phyloP scores from a whole-genome alignment of 2,888 invertebrate genomes.

The Acleris holmiana region DNA sequence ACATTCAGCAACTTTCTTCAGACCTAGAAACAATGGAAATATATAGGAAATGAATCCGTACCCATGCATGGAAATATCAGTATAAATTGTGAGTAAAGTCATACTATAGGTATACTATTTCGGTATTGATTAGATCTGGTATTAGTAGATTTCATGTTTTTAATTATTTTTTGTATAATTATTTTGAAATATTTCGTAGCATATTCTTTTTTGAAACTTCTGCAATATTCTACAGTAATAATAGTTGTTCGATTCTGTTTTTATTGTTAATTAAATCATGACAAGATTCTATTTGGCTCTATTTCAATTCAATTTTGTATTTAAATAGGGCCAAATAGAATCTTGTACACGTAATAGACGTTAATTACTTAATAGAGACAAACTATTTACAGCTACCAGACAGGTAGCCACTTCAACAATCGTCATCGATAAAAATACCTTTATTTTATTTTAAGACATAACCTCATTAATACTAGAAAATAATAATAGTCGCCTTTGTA shows the following conservation, averaged over 20 bases:
- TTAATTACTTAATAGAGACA: too few species aligned
- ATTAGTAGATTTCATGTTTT: constrained; percentile 1
- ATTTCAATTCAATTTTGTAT: too few species aligned
- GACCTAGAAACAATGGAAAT: constrained; percentile 5
- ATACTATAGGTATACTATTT: constrained; percentile 3
- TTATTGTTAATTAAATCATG: background rate
- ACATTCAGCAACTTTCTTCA: constrained; percentile 2
- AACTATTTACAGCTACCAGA: too few species aligned
- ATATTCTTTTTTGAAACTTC: background rate
- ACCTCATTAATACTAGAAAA: too few species aligned
- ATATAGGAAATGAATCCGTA: constrained; percentile 1
- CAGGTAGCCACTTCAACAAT: too few species aligned
- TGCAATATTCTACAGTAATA: constrained; percentile 1
- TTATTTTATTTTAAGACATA: too few species aligned
- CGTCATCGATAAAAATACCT: too few species aligned
- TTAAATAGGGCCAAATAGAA: too few species aligned
- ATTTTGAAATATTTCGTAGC: constrained; percentile 9
- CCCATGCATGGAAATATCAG: constrained; percentile 1
- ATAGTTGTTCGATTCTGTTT: too few species aligned
- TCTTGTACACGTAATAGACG: too few species aligned
- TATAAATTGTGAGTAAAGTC: background rate
- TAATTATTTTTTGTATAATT: background rate
- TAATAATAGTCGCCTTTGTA: too few species aligned
- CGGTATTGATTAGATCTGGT: constrained; percentile 2
- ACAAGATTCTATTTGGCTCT: background rate